Percentiles rank a stretch among this genome's conserved stretches.
Evolutionary conservation across 1,140 invertebrate genomes (phyloP).

Genomic region (Littorina saxatilis): DNA sequence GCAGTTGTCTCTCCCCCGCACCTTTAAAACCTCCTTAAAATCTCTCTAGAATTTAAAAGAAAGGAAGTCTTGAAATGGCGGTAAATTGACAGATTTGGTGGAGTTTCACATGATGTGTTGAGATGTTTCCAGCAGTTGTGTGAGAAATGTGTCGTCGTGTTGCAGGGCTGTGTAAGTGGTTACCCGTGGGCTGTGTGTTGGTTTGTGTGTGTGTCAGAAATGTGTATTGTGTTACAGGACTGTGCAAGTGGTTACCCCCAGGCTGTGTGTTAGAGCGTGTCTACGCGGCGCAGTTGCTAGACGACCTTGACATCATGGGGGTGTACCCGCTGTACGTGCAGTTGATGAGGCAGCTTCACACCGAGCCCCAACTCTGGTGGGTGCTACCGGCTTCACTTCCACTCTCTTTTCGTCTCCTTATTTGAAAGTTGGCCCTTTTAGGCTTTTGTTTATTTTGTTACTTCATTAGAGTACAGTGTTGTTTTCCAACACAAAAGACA

Average conservation of each 20-base stretch:
- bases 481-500: too few relatives aligned
- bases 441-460: too few relatives aligned
- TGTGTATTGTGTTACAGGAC: slow-evolving; percentile 38
- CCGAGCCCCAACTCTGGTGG: slow-evolving; percentile 56
- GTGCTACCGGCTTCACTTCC: not conserved
- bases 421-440: too few relatives aligned
- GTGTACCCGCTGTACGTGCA: slow-evolving; percentile 63
- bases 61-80: too few relatives aligned
- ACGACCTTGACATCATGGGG: slow-evolving; percentile 66
- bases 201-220: too few relatives aligned
- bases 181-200: not conserved
- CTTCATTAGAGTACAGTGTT: too few relatives aligned
- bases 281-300: slow-evolving; percentile 59
- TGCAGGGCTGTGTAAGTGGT: not conserved
- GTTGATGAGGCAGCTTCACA: slow-evolving; percentile 52
- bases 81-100: too few relatives aligned
- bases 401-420: too few relatives aligned
- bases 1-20: too few relatives aligned
- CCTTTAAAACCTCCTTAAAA: too few relatives aligned
- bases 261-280: slow-evolving; percentile 67
- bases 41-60: too few relatives aligned
- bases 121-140: not conserved
- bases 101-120: not conserved
- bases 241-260: slow-evolving; percentile 43
- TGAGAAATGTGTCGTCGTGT: not conserved